Evolutionary conservation across 2,888 invertebrate species (phyloP), one percentile per base, ranked within the genome.

Genomic region (Campoplex nolae): DNA sequence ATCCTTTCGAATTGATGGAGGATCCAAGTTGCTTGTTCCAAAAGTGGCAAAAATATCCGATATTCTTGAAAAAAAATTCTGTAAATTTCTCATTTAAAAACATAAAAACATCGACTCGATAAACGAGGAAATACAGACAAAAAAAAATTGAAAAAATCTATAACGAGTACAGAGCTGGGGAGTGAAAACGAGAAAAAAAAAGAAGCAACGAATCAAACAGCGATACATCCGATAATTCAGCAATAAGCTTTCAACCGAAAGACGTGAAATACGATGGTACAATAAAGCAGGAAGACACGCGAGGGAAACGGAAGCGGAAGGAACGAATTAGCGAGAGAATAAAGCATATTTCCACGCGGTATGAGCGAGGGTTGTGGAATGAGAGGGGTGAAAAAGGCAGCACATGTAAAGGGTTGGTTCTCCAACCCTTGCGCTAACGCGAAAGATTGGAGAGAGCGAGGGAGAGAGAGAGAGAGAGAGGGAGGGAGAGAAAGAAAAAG

Each of bases 301-400:
- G 70, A 83, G 28, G 76, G 65, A 71, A 78, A 54, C 81, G 88
- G 83, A 85, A 85, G 73, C 81, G 82, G 85, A 87, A 85, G 76
- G 71, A 86, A 70, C 81, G 86, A 81, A 73, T 77, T 76, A 74
- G 77, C 8, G 23, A 68, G 70, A 13, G 75, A 85, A 58, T 77
- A 78, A 78, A 78, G 42, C 77, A 42, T 76, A 54, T 81, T 23
- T 45, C 54, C 62, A 51, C 65, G 51, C 28, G 51, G 35, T 18
- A 73, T 56, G 48, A 68, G n/a, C 38, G 58, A 35, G 48, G 48
- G 23, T 38, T 8, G 67, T 28, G 62, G 45, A 81, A 56, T 4
- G 56, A 65, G 71, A 18, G 16, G 67, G n/a, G 23, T 42, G 35
- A 1, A 51, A 35, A 18, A 23, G 18, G 77, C 65, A 51, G 23